Percentiles rank a stretch among this genome's conserved stretches.
These are phyloP conservation scores for Drosophila lacicola DNA, from an alignment of 2,888 invertebrate genomes.

Conservation along the genomic window DNA sequence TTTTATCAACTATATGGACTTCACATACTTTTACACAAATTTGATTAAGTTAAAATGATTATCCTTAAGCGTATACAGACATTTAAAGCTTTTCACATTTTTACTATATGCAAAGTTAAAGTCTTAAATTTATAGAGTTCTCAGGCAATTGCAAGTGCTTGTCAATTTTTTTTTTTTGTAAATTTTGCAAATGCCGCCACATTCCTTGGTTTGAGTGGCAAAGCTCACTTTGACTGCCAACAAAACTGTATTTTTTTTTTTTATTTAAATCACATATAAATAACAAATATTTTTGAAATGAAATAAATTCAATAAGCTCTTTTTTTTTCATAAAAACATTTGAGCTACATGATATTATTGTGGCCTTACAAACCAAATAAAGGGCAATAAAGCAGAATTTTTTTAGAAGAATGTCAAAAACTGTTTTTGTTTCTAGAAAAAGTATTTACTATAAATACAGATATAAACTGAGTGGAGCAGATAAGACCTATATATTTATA, in stretches of 20 bases:
- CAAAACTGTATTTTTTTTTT: slow-evolving; percentile 3
- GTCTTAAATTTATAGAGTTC: slow-evolving; percentile 16
- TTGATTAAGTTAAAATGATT: background rate
- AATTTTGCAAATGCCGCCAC: slow-evolving; percentile 34
- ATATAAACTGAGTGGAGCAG: too few species aligned
- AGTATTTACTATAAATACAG: too few species aligned
- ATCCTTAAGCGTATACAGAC: background rate
- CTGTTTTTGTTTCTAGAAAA: too few species aligned
- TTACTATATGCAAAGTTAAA: slow-evolving; percentile 37
- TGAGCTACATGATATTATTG: background rate
- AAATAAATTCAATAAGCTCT: background rate
- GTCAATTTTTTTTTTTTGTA: slow-evolving; percentile 45
- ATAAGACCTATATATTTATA: too few species aligned
- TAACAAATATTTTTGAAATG: background rate
- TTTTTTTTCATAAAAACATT: too few species aligned
- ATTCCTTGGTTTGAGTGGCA: too few species aligned
- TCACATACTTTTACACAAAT: background rate
- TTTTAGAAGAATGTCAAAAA: too few species aligned
- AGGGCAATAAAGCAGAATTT: too few species aligned
- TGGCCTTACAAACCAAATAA: background rate
- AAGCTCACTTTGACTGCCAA: background rate
- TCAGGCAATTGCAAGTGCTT: slow-evolving; percentile 38
- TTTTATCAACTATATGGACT: background rate
- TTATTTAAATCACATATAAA: slow-evolving; percentile 8
- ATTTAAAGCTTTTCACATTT: background rate